Evolutionary conservation across 2,888 invertebrate species (phyloP), one percentile per base, ranked within the genome.

Genomic region (Chrysotoxum bicinctum): DNA sequence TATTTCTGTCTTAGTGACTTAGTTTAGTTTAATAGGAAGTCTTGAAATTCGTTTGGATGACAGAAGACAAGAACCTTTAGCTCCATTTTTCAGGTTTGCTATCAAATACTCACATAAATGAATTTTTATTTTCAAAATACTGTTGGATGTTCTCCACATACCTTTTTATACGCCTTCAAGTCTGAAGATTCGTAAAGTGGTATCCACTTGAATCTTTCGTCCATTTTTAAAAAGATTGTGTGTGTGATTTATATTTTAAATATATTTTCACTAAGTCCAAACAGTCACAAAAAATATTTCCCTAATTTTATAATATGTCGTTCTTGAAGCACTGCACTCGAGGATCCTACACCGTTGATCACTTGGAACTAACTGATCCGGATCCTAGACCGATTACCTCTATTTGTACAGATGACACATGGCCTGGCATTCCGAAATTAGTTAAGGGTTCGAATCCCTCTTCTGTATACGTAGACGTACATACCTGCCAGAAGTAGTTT

Each of bases 81-180:
- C n/a, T n/a, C n/a, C n/a, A n/a, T n/a, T n/a, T n/a, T n/a, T n/a
- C n/a, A n/a, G n/a, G n/a, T n/a, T n/a, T n/a, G n/a, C n/a, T n/a
- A n/a, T n/a, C n/a, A n/a, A n/a, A n/a, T n/a, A n/a, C n/a, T n/a
- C n/a, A n/a, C n/a, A n/a, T n/a, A n/a, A n/a, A n/a, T n/a, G n/a
- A n/a, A n/a, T n/a, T n/a, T n/a, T n/a, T n/a, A 35, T 3, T 26
- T 26, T 26, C 26, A 6, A 26, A 26, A 26, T 26, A 26, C 26
- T 26, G 7, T 26, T 26, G 26, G 26, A 26, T 26, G 7, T 26
- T 26, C 7, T 26, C 2, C 7, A 26, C 45, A 35, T 76, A 84
- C 84, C 84, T 84, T 70, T 14, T 68, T 76, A 72, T 43, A 40
- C 37, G 35, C 60, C 54, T 84, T 72, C 75, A 40, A 32, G 10